Evolutionary conservation across 2,888 invertebrate species (phyloP), one percentile per base, ranked within the genome.

Genomic region (Invenusta paracnida): DNA sequence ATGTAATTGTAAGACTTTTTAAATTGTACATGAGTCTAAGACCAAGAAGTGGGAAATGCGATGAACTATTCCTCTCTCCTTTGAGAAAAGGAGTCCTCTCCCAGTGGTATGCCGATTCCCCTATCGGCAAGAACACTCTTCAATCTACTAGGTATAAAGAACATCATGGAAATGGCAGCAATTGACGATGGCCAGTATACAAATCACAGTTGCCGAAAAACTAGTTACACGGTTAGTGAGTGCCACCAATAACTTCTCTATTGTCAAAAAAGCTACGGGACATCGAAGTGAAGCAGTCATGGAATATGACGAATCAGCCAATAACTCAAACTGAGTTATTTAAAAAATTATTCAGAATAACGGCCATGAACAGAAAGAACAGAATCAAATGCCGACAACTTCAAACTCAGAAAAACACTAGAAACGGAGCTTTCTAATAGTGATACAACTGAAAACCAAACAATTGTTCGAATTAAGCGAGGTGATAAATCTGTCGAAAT

Each of bases 241-340:
- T 73, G 73, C 73, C 73, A 73, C 73, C 73, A 73, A 73, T 73
- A 73, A 73, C 73, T 73, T 73, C 73, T 73, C 73, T 73, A 73
- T 73, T 13, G 73, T 73, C 73, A 73, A 23, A 73, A n/a, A 5
- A 73, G 17, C 73, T 73, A 23, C 73, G 48, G 48, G 48, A 48
- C 48, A 48, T 48, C 48, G 48, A n/a, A n/a, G n/a, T n/a, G n/a
- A n/a, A n/a, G n/a, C 48, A 48, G 5, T 48, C 5, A 48, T 48
- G 48, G 48, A 48, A 48, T 17, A 48, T 48, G 5, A 48, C 48
- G 48, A 48, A 48, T 48, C 17, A 17, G 5, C 2, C 73, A 23
- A 73, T 73, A 73, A 73, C 25, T 73, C 73, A 73, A 73, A 23
- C 73, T 13, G 73, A n/a, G 27, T 73, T 73, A 73, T 73, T 73